A percentile compares a stretch with the other conserved stretches of the same genome.
phyloP scores from a whole-genome alignment of 2,888 invertebrate genomes.

The Dasysyrphus tricinctus region DNA sequence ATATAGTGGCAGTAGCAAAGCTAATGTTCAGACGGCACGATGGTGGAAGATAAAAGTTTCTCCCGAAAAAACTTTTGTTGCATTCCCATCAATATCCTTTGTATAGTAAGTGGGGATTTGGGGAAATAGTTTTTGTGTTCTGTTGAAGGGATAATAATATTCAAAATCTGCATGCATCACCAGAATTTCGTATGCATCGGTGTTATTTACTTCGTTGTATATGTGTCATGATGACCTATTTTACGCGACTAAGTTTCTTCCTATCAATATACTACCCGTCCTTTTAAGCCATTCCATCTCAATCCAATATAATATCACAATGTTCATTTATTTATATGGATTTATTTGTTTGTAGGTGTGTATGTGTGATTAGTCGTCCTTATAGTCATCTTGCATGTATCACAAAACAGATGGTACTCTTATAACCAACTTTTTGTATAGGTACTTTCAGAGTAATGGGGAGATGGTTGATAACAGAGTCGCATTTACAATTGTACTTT shows the following conservation, averaged over 20 bases:
- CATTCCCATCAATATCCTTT: slow-evolving; percentile 7
- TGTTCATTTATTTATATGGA: slow-evolving; percentile 62
- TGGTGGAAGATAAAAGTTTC: slow-evolving; percentile 8
- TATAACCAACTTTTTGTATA: slow-evolving; percentile 44
- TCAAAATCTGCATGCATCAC: slow-evolving; percentile 60
- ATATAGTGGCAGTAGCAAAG: no score
- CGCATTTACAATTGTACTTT: not conserved
- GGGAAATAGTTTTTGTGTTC: not conserved
- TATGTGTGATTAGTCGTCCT: slow-evolving; percentile 42
- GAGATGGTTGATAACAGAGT: not conserved
- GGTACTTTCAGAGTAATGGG: not conserved
- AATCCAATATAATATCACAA: slow-evolving; percentile 56
- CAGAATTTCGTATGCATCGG: slow-evolving; percentile 20
- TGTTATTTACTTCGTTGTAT: slow-evolving; percentile 42
- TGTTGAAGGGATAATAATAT: slow-evolving; percentile 42
- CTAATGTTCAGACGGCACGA: not conserved
- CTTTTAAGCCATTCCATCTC: slow-evolving; percentile 1
- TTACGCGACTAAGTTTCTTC: slow-evolving; percentile 40
- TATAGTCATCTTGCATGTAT: not conserved
- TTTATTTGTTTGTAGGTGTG: no score
- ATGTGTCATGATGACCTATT: slow-evolving; percentile 71
- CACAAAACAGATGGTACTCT: slow-evolving; percentile 6
- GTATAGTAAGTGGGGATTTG: not conserved
- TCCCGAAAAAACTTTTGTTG: slow-evolving; percentile 18
- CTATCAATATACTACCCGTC: not conserved